These are phyloP conservation scores for Caenorhabditis plicata DNA, from an alignment of 2,888 invertebrate species.

Conservation along the genomic window DNA sequence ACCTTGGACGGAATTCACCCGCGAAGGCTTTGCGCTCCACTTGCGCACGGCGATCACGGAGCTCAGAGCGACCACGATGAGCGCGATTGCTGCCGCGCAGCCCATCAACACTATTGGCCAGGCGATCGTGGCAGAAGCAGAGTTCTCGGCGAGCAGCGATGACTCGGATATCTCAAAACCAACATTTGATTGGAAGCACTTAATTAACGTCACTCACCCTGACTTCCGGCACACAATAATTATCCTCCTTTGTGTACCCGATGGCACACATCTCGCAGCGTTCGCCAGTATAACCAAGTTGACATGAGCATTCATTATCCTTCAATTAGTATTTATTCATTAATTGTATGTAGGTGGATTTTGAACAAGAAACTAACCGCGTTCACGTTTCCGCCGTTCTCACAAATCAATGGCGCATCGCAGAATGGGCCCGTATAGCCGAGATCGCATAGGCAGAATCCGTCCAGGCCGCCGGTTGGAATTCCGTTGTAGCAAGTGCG, in stretches of 20 bases:
- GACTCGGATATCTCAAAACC: slow-evolving; percentile 33
- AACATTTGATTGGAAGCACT: not conserved
- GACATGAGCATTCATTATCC: slow-evolving; percentile 48
- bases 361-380: slow-evolving; percentile 1
- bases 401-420: slow-evolving; percentile 44
- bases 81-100: slow-evolving; percentile 35
- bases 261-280: slow-evolving; percentile 40
- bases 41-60: slow-evolving; percentile 36
- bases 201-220: not conserved
- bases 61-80: slow-evolving; percentile 29
- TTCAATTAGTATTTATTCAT: slow-evolving; percentile 10
- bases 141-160: slow-evolving; percentile 39
- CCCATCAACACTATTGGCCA: slow-evolving; percentile 43
- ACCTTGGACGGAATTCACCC: slow-evolving; percentile 43
- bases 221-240: slow-evolving; percentile 43
- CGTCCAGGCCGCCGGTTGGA: slow-evolving; percentile 43
- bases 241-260: slow-evolving; percentile 31
- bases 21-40: slow-evolving; percentile 46
- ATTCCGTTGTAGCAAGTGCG: slow-evolving; percentile 49
- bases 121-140: no score
- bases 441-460: slow-evolving; percentile 48
- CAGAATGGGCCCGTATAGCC: slow-evolving; percentile 51
- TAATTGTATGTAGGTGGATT: no score
- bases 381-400: slow-evolving; percentile 41
- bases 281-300: slow-evolving; percentile 39